phyloP scores from a whole-genome alignment of 2,888 invertebrate genomes.

The Marronus borbonicus region DNA sequence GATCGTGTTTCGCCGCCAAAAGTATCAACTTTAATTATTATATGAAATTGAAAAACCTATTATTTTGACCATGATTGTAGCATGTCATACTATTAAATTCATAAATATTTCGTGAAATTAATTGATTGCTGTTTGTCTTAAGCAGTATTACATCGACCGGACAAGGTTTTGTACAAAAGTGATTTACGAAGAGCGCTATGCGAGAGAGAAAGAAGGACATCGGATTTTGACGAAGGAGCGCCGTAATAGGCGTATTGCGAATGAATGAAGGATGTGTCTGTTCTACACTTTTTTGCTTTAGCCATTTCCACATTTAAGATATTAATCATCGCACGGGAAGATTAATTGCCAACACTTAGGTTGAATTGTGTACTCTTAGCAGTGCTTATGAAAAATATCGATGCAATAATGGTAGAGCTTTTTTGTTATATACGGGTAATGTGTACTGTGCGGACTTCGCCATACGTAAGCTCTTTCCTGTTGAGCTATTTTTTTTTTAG shows the following conservation, averaged over 20 bases:
- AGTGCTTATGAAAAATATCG: slow-evolving; percentile 41
- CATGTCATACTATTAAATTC: not conserved
- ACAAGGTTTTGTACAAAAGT: slow-evolving; percentile 13
- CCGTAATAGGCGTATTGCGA: slow-evolving; percentile 3
- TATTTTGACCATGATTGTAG: not conserved
- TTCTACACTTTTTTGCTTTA: slow-evolving; percentile 32
- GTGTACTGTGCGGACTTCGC: not conserved
- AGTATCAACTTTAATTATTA: too few relatives aligned
- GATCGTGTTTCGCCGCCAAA: too few relatives aligned
- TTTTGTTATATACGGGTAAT: slow-evolving; percentile 2
- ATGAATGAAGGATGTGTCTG: slow-evolving; percentile 44
- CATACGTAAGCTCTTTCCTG: not conserved
- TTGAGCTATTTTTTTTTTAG: not conserved
- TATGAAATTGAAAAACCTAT: too few relatives aligned
- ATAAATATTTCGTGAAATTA: slow-evolving; percentile 26
- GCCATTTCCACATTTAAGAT: slow-evolving; percentile 45
- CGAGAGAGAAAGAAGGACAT: slow-evolving; percentile 30
- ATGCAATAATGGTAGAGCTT: slow-evolving; percentile 31
- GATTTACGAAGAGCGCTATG: slow-evolving; percentile 26
- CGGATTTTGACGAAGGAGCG: slow-evolving; percentile 12
- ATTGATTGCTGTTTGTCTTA: slow-evolving; percentile 28
- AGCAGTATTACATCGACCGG: slow-evolving; percentile 21
- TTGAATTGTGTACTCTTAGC: slow-evolving; percentile 36
- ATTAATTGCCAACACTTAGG: slow-evolving; percentile 44
- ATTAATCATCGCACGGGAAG: slow-evolving; percentile 44